Base-by-base conservation (phyloP, 1,140 invertebrate species). In the Zaprionus vittiger region DNA sequence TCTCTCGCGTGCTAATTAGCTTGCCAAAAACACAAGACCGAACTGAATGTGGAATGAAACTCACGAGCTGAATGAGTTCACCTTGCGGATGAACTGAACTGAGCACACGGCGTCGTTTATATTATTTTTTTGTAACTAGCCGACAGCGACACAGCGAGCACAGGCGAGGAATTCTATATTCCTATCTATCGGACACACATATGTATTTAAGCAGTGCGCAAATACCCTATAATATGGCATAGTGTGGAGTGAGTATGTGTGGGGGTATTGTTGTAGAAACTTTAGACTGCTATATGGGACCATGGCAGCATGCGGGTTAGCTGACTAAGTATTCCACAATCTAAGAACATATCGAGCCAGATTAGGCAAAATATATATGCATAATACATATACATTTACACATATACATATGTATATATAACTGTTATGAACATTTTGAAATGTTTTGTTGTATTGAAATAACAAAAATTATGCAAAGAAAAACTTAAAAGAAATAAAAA, bases 61-160 rank as follows among this genome's bases (percentile, higher is more conserved):
- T 70, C 47, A 61, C 57, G 26, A 69, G 41, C 49, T 68, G 63
- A 57, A 34, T 62, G 57, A 47, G 65, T 75, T 75, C 73, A 70
- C 67, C 60, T 75, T 75, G 73, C 63, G 34, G 54, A 34, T 75
- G 60, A 71, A 71, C 72, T 49, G 65, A 41, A 34, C 59, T 20
- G 37, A 57, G 38, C 55, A 63, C 60, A 54, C 59, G 59, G 59
- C 52, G 67, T 56, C 54, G 57, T 61, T 68, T 70, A 49, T 64
- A 59, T 63, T 47, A 61, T 26, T 52, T 52, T 71, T 57, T 44
- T 71, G 62, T 73, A 73, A 73, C 64, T 54, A 59, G 34, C 55
- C 56, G 22, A 44, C 26, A 34, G 26, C 24, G 41, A 47, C n/a
- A 17, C n/a, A 49, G 41, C 38, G 38, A 52, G 38, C 55, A 22